These are phyloP conservation scores for Lithobates pipiens DNA, from an alignment of 2,797 vertebrate genomes.

Conservation along the genomic window DNA sequence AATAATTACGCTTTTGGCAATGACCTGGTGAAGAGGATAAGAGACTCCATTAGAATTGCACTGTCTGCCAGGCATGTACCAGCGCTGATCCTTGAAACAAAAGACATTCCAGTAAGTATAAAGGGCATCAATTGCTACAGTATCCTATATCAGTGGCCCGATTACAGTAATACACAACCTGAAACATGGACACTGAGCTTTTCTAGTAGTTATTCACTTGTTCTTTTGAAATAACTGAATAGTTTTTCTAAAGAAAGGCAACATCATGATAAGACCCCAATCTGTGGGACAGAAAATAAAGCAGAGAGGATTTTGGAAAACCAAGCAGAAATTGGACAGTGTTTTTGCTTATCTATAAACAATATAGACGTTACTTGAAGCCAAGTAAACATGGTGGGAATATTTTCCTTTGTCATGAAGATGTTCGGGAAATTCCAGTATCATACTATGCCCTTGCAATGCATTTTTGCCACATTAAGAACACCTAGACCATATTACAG, in stretches of 20 bases:
- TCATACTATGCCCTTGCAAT: background rate
- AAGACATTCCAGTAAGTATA: slow-evolving; percentile 89
- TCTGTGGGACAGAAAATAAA: background rate
- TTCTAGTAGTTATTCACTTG: background rate
- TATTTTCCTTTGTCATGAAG: background rate
- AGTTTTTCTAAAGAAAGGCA: background rate
- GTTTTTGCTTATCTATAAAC: background rate
- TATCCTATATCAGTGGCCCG: background rate
- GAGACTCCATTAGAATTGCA: slow-evolving; percentile 82
- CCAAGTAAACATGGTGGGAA: background rate
- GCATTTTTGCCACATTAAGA: background rate
- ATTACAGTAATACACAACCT: background rate
- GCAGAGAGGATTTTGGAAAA: background rate
- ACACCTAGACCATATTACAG: background rate
- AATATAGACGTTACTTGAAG: background rate
- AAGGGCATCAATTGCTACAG: background rate
- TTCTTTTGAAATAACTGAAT: background rate
- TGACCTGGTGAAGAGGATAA: slow-evolving; percentile 81
- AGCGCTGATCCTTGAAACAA: slow-evolving; percentile 89
- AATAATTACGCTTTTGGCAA: slow-evolving; percentile 77
- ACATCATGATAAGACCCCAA: background rate
- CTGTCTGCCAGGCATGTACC: slow-evolving; percentile 92
- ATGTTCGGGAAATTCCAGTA: background rate
- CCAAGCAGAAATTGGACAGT: background rate
- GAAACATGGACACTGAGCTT: background rate